These are phyloP conservation scores for Dryadula phaetusa DNA, from an alignment of 2,888 invertebrate species.

Conservation along the genomic window DNA sequence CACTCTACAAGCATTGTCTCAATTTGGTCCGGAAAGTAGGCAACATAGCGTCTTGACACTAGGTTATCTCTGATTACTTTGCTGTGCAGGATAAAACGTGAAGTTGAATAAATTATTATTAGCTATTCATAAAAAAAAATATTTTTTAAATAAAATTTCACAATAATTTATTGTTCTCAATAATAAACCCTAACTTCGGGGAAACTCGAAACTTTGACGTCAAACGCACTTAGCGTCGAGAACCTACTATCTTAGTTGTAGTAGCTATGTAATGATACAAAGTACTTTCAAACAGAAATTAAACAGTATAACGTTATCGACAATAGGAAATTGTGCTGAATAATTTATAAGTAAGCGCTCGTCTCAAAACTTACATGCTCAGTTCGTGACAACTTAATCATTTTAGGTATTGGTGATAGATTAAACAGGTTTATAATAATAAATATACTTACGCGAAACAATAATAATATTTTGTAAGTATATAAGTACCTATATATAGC, in stretches of 20 bases:
- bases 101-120: neutral
- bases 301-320: slow-evolving; percentile 62
- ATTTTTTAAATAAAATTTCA: neutral
- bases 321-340: slow-evolving; percentile 55
- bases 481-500: no score
- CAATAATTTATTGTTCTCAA: neutral
- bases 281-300: slow-evolving; percentile 55
- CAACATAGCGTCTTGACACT: no score
- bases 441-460: neutral
- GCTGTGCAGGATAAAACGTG: no score
- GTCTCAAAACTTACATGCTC: slow-evolving; percentile 54
- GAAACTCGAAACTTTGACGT: neutral
- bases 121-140: no score
- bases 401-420: slow-evolving; percentile 16
- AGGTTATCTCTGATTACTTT: no score
- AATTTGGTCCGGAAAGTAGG: no score
- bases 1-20: no score
- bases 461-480: neutral
- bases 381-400: slow-evolving; percentile 25
- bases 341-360: slow-evolving; percentile 57
- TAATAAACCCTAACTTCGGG: neutral
- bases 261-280: slow-evolving; percentile 46
- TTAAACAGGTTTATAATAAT: slow-evolving; percentile 9
- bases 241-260: slow-evolving; percentile 6
- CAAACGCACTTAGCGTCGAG: neutral